These are phyloP conservation scores for Corythaeola cristata DNA, from an alignment of 2,113 vertebrate species.

Conservation along the genomic window DNA sequence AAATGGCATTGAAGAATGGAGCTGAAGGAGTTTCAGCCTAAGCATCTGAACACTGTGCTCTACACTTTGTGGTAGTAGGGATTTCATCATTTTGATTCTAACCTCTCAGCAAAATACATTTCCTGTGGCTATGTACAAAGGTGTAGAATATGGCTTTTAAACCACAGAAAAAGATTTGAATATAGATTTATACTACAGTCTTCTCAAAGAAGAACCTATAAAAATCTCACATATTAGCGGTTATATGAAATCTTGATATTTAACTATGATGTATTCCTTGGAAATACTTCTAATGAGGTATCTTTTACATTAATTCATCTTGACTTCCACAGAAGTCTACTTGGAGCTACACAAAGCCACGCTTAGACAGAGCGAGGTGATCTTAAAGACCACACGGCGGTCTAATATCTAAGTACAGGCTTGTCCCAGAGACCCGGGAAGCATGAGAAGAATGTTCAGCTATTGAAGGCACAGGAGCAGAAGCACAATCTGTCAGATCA, in stretches of 20 bases:
- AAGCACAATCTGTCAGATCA: not conserved
- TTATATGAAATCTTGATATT: not conserved
- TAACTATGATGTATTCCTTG: not conserved
- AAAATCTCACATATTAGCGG: not conserved
- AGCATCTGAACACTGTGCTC: not conserved
- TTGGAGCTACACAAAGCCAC: not conserved
- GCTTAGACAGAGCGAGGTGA: conserved; percentile 27
- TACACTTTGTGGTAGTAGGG: not conserved
- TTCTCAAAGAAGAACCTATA: not conserved
- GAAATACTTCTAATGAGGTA: not conserved
- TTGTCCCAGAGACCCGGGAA: conserved; percentile 40
- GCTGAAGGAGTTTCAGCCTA: not conserved
- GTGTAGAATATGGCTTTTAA: not conserved
- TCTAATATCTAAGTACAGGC: conserved; percentile 52
- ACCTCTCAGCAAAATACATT: not conserved
- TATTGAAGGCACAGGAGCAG: not conserved
- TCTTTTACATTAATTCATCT: not conserved
- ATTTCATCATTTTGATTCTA: not conserved
- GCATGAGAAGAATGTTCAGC: conserved; percentile 66
- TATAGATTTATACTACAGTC: not conserved
- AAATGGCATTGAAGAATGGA: not conserved
- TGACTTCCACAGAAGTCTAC: not conserved
- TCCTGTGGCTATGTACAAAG: not conserved
- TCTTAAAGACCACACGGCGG: not conserved
- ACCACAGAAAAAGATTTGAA: not conserved